Conservation (phyloP, 2,113 vertebrate genomes). For the Anoplopoma fimbria region DNA sequence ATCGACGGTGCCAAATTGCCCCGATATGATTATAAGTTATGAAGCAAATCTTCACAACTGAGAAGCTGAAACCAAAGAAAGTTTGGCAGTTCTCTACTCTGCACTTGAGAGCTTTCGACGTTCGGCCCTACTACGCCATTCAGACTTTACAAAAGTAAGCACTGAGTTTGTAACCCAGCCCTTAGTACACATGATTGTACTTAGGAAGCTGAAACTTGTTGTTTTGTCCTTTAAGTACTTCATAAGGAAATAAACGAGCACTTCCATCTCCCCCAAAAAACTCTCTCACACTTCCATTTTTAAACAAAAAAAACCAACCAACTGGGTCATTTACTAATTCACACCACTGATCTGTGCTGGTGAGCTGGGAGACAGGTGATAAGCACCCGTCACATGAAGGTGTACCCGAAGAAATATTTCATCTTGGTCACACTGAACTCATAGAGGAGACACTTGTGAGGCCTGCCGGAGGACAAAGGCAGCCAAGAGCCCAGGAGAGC, state of each 20-base stretch:
- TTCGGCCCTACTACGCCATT: background rate
- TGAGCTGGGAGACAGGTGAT: slow-evolving; percentile 50
- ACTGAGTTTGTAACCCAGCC: background rate
- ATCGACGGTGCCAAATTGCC: background rate
- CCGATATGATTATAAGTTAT: background rate
- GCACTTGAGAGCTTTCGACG: background rate
- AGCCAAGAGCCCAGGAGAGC: slow-evolving; percentile 62
- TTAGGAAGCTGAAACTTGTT: background rate
- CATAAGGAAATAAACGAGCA: background rate
- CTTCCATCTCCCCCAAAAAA: background rate
- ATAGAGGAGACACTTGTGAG: slow-evolving; percentile 21
- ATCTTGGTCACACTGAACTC: slow-evolving; percentile 50
- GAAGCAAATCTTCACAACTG: background rate
- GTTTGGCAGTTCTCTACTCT: background rate
- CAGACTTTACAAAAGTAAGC: background rate
- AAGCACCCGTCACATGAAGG: slow-evolving; percentile 47
- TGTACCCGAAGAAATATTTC: slow-evolving; percentile 34
- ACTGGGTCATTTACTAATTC: slow-evolving; percentile 46
- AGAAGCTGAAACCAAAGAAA: background rate
- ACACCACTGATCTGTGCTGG: slow-evolving; percentile 53
- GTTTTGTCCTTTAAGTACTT: background rate
- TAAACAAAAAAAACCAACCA: slow-evolving; percentile 28
- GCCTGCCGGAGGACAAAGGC: slow-evolving; percentile 54
- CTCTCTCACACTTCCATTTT: slow-evolving; percentile 11
- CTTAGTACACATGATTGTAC: background rate